These are phyloP conservation scores for Thripadectes ignobilis DNA, from an alignment of 2,797 vertebrate species.

Conservation along the genomic window DNA sequence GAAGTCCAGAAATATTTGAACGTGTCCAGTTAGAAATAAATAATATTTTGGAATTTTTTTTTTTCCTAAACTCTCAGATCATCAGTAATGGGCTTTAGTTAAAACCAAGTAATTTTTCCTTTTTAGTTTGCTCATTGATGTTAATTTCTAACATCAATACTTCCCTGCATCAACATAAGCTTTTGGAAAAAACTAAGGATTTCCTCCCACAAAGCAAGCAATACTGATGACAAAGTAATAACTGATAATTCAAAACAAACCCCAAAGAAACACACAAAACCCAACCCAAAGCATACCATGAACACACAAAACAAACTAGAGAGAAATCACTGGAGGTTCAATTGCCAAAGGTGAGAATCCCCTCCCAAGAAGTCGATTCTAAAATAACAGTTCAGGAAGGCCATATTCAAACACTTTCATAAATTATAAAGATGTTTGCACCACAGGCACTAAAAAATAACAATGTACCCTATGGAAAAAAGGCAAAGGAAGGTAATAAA, in stretches of 20 bases:
- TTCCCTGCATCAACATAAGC: neutral
- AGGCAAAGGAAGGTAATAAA: constrained; percentile 55
- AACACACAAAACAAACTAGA: neutral
- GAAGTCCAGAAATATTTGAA: neutral
- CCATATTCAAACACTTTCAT: constrained; percentile 54
- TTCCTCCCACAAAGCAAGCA: neutral
- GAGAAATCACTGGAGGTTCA: constrained; percentile 24
- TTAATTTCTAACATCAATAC: neutral
- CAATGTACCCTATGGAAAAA: constrained; percentile 31
- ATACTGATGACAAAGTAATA: neutral
- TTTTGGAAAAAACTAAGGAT: neutral
- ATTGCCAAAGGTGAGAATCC: constrained; percentile 63
- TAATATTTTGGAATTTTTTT: neutral
- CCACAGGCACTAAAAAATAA: constrained; percentile 44
- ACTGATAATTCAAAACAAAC: neutral
- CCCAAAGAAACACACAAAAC: neutral
- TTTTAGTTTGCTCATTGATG: neutral
- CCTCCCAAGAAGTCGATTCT: constrained; percentile 39
- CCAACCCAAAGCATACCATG: neutral
- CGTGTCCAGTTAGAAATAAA: neutral
- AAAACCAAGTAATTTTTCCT: neutral
- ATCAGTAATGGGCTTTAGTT: neutral
- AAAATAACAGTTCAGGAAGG: constrained; percentile 61
- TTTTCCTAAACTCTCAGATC: neutral
- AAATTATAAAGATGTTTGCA: constrained; percentile 69